Evolutionary conservation across 1,140 invertebrate genomes (phyloP), one percentile per base, ranked within the genome.

Genomic region (Drosophila repleta): DNA sequence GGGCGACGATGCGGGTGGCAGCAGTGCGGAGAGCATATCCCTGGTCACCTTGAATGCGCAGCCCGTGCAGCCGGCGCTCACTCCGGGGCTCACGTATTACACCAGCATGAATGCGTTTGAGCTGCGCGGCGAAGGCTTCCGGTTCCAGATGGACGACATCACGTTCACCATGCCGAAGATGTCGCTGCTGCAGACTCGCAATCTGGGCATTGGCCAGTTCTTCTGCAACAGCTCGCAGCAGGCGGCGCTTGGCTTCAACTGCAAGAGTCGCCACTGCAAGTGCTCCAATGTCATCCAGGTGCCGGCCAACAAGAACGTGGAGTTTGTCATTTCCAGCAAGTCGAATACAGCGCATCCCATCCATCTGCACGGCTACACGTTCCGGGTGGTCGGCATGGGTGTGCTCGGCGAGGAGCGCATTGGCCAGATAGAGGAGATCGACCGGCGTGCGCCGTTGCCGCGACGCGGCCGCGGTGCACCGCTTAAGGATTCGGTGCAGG

Each of bases 81-180:
- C 45, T 35, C 85, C 81, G 0, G 18, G 75, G 0, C 45, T 51
- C 5, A 91, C 70, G 5, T 87, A 74, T 10, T 91, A 91, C 46
- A 90, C 76, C 7, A 91, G 87, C 71, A 89, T 91, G 90, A 80
- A 76, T 45, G 79, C 75, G 1, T 72, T 85, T 6, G 58, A 74
- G 43, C 29, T 75, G 52, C 53, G 52, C 10, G 76, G 70, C 26
- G 83, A 85, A 24, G 73, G 80, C 0, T 89, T 87, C 13, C 77
- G 88, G 8, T 91, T 91, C 52, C 90, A 91, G 58, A 91, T 91
- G 80, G 90, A 91, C 48, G 78, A 91, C 63, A 91, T 91, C 5
- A 90, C 68, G 5, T 91, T 91, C 32, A 79, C 51, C 43, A 90
- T 91, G 84, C 90, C 90, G 0, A 82, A 74, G 52, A 61, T 91